These are phyloP conservation scores for Drosophila mimetica DNA, from an alignment of 2,888 invertebrate genomes.

Conservation along the genomic window DNA sequence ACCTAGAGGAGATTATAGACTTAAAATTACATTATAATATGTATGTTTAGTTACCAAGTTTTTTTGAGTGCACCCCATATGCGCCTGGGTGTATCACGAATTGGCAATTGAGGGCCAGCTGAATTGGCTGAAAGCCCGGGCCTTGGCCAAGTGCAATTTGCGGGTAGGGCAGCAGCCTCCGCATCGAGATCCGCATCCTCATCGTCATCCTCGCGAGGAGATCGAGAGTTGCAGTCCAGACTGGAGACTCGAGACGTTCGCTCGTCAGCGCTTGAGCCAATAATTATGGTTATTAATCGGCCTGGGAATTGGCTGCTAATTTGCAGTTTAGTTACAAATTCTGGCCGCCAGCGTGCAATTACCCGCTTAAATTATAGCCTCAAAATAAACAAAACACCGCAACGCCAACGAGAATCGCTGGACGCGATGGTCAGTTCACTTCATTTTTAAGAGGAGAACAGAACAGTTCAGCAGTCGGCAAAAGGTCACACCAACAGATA, in stretches of 20 bases:
- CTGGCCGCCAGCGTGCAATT: conserved; percentile 87
- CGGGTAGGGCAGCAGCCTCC: conserved; percentile 39
- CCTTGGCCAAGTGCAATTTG: conserved; percentile 60
- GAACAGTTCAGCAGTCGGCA: conserved; percentile 4
- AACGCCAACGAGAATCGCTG: conserved; percentile 54
- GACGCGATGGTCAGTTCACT: conserved; percentile 16
- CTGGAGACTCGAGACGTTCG: conserved; percentile 50
- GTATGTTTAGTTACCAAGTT: neutral
- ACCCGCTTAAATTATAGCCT: conserved; percentile 85
- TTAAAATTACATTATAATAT: too few relatives aligned
- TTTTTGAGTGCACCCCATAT: conserved; percentile 22
- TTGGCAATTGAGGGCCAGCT: conserved; percentile 73
- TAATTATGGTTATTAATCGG: conserved; percentile 86
- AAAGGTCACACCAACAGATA: conserved; percentile 20
- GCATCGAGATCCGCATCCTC: conserved; percentile 65
- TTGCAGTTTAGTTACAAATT: conserved; percentile 88
- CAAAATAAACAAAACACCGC: conserved; percentile 85
- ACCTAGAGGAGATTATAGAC: too few relatives aligned
- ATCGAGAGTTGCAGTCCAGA: conserved; percentile 9
- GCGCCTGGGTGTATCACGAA: conserved; percentile 74
- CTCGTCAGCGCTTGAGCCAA: conserved; percentile 82
- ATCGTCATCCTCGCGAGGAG: conserved; percentile 46
- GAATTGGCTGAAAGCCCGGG: conserved; percentile 11
- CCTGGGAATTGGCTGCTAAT: conserved; percentile 88
- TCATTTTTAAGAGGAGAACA: neutral